Evolutionary conservation across 1,140 invertebrate genomes (phyloP).

Genomic region (Contarinia nasturtii): DNA sequence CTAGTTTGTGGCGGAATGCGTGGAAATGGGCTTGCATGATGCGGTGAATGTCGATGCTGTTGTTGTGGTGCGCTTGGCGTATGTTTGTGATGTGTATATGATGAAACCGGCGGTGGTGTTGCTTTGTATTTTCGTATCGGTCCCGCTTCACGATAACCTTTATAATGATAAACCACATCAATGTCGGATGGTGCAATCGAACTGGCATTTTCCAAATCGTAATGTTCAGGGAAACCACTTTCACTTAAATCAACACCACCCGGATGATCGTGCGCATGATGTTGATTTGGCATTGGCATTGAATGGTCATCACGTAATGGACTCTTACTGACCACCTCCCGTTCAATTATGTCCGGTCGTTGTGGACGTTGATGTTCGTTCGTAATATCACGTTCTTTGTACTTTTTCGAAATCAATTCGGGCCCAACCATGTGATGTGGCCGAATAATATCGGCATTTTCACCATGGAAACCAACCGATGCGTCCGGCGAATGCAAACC

Average conservation of each 20-base stretch:
- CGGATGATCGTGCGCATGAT: constrained; percentile 44
- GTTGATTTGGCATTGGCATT: constrained; percentile 40
- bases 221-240: constrained; percentile 75
- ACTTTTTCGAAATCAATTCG: constrained; percentile 67
- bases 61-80: constrained; percentile 31
- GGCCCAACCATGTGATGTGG: constrained; percentile 51
- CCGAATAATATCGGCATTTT: constrained; percentile 43
- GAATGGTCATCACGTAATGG: constrained; percentile 59
- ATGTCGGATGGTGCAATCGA: constrained; percentile 94
- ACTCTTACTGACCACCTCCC: constrained; percentile 66
- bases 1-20: constrained; percentile 46
- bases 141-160: constrained; percentile 64
- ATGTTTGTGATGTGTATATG: constrained; percentile 60
- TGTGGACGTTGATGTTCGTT: constrained; percentile 47
- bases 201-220: constrained; percentile 91
- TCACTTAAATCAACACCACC: constrained; percentile 46
- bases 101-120: constrained; percentile 46
- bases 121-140: constrained; percentile 74
- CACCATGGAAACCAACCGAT: constrained; percentile 39
- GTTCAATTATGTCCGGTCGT: constrained; percentile 80
- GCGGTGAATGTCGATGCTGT: constrained; percentile 52
- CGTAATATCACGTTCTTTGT: constrained; percentile 63
- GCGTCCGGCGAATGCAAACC: constrained; percentile 16
- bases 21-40: constrained; percentile 42
- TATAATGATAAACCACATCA: constrained; percentile 92